A percentile compares a stretch with the other conserved stretches of the same genome.
Evolutionary conservation across 2,888 invertebrate genomes (phyloP).

Genomic region (Brassicogethes aeneus): DNA sequence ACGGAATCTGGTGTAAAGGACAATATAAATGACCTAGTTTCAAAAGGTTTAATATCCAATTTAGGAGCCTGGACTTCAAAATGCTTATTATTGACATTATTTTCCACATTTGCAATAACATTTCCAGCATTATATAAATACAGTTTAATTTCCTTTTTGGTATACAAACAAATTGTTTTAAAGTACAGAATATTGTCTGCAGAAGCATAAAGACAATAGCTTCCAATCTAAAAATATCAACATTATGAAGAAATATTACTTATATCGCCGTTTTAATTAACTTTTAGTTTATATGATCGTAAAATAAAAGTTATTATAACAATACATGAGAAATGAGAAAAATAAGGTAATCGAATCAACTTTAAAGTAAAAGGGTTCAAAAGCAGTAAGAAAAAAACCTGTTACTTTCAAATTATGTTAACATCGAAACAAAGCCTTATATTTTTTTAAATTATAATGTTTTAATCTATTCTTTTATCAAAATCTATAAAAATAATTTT

Average conservation of each 20-base stretch:
- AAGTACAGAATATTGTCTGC: slow-evolving; percentile 37
- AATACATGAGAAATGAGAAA: too few relatives aligned
- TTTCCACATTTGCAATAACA: slow-evolving; percentile 29
- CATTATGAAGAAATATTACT: slow-evolving; percentile 1
- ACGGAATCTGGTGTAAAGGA: slow-evolving; percentile 39
- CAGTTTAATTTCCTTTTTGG: slow-evolving; percentile 29
- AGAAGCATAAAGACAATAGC: slow-evolving; percentile 33
- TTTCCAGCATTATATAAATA: slow-evolving; percentile 37
- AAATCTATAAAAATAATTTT: too few relatives aligned
- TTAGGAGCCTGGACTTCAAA: slow-evolving; percentile 33
- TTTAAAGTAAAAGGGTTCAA: too few relatives aligned
- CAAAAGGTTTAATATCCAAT: slow-evolving; percentile 34
- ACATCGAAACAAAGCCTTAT: too few relatives aligned
- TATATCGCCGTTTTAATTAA: slow-evolving; percentile 14
- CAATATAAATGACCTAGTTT: slow-evolving; percentile 30
- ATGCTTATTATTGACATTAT: slow-evolving; percentile 16
- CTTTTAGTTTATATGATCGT: too few relatives aligned
- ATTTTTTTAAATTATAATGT: too few relatives aligned
- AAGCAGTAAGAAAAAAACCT: too few relatives aligned
- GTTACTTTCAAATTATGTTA: too few relatives aligned
- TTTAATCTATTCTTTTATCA: too few relatives aligned
- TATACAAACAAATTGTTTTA: slow-evolving; percentile 35
- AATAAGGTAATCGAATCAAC: too few relatives aligned
- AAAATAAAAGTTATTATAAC: too few relatives aligned
- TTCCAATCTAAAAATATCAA: slow-evolving; percentile 29